Evolutionary conservation across 2,797 vertebrate genomes (phyloP).

Genomic region (Chelon auratus): DNA sequence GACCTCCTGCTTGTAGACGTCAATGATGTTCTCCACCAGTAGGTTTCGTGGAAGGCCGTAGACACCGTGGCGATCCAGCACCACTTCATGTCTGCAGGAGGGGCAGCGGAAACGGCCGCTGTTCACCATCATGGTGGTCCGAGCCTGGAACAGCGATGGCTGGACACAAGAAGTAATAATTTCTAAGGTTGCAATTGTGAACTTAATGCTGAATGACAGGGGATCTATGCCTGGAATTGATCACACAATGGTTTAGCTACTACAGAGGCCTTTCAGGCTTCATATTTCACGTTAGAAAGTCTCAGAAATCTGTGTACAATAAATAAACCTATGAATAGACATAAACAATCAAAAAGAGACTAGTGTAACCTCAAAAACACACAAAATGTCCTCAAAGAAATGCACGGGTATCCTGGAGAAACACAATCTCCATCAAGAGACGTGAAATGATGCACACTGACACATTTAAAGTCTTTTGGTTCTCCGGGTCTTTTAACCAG

Average conservation of each 20-base stretch:
- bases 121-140: conserved; percentile 80
- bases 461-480: too few relatives aligned
- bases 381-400: neutral
- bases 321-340: neutral
- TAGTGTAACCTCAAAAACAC: neutral
- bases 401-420: neutral
- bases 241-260: too few relatives aligned
- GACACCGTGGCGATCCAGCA: conserved; percentile 87
- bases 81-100: conserved; percentile 85
- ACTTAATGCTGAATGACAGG: neutral
- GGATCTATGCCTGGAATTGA: neutral
- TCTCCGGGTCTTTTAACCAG: too few relatives aligned
- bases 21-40: conserved; percentile 88
- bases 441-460: too few relatives aligned
- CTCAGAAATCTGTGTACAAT: neutral
- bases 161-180: conserved; percentile 25
- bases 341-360: neutral
- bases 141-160: conserved; percentile 84
- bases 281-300: neutral
- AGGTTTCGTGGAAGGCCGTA: conserved; percentile 87
- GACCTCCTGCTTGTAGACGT: conserved; percentile 86
- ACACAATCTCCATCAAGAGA: neutral
- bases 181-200: neutral
- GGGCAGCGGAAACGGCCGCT: conserved; percentile 88
- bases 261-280: neutral